Evolutionary conservation across 1,140 invertebrate species (phyloP).

Genomic region (Plectrocnemia conspersa): DNA sequence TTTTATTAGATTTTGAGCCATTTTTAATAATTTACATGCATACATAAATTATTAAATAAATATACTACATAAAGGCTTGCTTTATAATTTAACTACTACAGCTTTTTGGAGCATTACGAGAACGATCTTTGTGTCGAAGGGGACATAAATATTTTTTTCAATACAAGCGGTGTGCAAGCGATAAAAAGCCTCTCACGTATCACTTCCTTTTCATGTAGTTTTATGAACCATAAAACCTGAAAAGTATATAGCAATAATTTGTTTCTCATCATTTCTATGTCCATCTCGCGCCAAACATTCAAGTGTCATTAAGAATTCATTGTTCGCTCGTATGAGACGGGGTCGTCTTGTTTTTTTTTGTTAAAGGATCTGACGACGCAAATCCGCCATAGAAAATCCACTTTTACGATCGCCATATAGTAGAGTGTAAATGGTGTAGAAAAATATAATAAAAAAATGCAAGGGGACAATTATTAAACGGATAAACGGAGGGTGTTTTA

Average conservation of each 20-base stretch:
- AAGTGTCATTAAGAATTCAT: slow-evolving; percentile 31
- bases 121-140: too few relatives aligned
- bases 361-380: too few relatives aligned
- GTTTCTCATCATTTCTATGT: slow-evolving; percentile 28
- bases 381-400: slow-evolving; percentile 12
- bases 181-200: not conserved
- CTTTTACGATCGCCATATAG: slow-evolving; percentile 20
- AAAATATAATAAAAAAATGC: not conserved
- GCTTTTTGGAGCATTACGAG: too few relatives aligned
- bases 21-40: too few relatives aligned
- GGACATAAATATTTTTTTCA: too few relatives aligned
- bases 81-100: too few relatives aligned
- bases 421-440: slow-evolving; percentile 10
- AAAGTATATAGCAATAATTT: slow-evolving; percentile 33
- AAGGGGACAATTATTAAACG: too few relatives aligned
- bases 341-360: slow-evolving; percentile 4
- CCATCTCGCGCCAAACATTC: slow-evolving; percentile 19
- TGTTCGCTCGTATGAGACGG: slow-evolving; percentile 16
- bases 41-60: too few relatives aligned
- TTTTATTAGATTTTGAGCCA: too few relatives aligned
- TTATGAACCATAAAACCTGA: slow-evolving; percentile 30
- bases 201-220: slow-evolving; percentile 23
- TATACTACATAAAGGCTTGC: too few relatives aligned
- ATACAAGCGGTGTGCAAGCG: too few relatives aligned
- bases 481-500: too few relatives aligned